Base-by-base conservation (phyloP, 2,888 invertebrate species). In the Ecliptopera silaceata region DNA sequence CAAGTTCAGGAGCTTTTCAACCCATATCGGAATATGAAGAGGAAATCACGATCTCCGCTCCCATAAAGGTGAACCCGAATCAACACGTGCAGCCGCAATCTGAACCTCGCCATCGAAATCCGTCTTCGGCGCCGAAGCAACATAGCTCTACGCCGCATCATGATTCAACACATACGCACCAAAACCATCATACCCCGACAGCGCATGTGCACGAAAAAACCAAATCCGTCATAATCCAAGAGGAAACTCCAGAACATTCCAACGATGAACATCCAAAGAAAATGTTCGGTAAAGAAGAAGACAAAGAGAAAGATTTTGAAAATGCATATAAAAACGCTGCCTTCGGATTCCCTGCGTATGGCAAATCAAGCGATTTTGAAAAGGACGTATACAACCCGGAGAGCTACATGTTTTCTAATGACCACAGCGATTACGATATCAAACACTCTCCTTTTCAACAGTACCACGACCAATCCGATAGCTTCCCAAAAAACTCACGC, bases 271-370 rank as follows among this genome's bases (percentile, higher is more conserved):
- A 81, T 52, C 74, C 75, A 46, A 80, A 78, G 22, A 78, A 83
- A 69, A 77, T 80, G 59, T 69, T 81, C 0, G 77, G 79, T 18
- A 75, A 79, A n/a, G 84, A 87, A 57, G 83, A 84, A 64, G 86
- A 89, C 48, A 85, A 76, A 39, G 91, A 92, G 66, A 82, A 91
- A 68, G 84, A 88, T 59, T 92, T 91, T 64, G 90, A 91, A 63
- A 85, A 84, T 45, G 85, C 84, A 2, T 92, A 91, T 51, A 82
- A 88, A 69, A 75, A 88, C 49, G 81, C 91, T 12, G 89, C 91
- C 0, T 75, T 77, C 49, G 91, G 90, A 4, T 92, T 91, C 56
- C 87, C 87, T 12, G 86, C 84, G 0, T 90, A 80, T 47, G 76
- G 80, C 11, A 72, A 79, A 39, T 61, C 77, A 1, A 62, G 70